A percentile compares a stretch with the other conserved stretches of the same genome.
Evolutionary conservation across 2,888 invertebrate genomes (phyloP).

Genomic region (Noctua janthe): DNA sequence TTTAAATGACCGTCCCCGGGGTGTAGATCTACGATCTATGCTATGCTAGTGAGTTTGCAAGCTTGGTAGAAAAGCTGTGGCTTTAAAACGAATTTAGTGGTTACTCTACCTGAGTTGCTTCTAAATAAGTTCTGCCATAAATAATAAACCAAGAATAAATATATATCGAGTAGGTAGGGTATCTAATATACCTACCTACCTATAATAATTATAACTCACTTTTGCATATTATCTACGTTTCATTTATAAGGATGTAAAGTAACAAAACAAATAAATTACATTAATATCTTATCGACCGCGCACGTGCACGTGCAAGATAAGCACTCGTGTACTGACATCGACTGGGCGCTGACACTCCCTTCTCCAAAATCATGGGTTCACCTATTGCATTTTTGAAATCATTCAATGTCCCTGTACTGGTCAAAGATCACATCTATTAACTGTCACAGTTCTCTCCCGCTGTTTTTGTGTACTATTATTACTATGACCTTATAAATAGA

Average conservation of each 20-base stretch:
- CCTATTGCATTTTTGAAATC: background rate
- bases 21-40: background rate
- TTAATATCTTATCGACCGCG: constrained; percentile 31
- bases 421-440: background rate
- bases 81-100: background rate
- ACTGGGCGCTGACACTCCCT: background rate
- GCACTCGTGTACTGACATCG: background rate
- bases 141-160: too few species aligned
- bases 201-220: too few species aligned
- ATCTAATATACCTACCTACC: too few species aligned
- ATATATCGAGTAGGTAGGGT: too few species aligned
- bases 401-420: background rate
- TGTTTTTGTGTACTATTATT: background rate
- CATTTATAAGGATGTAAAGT: constrained; percentile 9
- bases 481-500: background rate
- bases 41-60: background rate
- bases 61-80: background rate
- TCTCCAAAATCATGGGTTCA: background rate
- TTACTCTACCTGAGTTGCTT: too few species aligned
- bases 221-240: too few species aligned
- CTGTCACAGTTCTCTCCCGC: background rate
- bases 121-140: too few species aligned
- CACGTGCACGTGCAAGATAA: background rate
- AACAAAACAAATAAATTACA: constrained; percentile 41
- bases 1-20: background rate